Base-by-base conservation (phyloP, 1,140 invertebrate genomes). In the Hestina assimilis region DNA sequence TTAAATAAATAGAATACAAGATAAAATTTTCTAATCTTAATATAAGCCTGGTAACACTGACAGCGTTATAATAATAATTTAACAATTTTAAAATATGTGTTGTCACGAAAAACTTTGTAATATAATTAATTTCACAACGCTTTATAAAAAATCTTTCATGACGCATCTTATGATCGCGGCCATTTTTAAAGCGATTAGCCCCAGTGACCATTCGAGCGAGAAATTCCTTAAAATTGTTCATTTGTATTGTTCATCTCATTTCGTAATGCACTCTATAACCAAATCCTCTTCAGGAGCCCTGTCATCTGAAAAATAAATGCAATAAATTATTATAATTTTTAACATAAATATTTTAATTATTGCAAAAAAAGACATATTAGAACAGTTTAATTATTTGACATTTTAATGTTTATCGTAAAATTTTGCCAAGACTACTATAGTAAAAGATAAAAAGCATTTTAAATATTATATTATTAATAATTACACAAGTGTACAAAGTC, bases 301-400 rank as follows among this genome's bases (percentile, higher is more conserved):
- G 84, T 87, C 84, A 87, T 87, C 84, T 87, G 83, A 14, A 87
- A 83, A 45, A 62, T 59, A 66, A 63, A 76, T 33, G 7, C n/a
- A 24, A 2, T 11, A 19, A 38, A 19, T 38, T 38, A 19, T 9
- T 9, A 38, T 5, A 7, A 0, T n/a, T n/a, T n/a, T n/a, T n/a
- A n/a, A n/a, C n/a, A n/a, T n/a, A n/a, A n/a, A n/a, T n/a, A n/a
- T n/a, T n/a, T n/a, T n/a, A n/a, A n/a, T n/a, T n/a, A n/a, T n/a
- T n/a, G n/a, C n/a, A n/a, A n/a, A n/a, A n/a, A n/a, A n/a, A n/a
- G n/a, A n/a, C n/a, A n/a, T n/a, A n/a, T n/a, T n/a, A n/a, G n/a
- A n/a, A n/a, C n/a, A n/a, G n/a, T n/a, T n/a, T n/a, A n/a, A n/a
- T n/a, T n/a, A n/a, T n/a, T n/a, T n/a, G n/a, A n/a, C n/a, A n/a